These are phyloP conservation scores for Metalampra italica DNA, from an alignment of 2,888 invertebrate genomes.

Conservation along the genomic window DNA sequence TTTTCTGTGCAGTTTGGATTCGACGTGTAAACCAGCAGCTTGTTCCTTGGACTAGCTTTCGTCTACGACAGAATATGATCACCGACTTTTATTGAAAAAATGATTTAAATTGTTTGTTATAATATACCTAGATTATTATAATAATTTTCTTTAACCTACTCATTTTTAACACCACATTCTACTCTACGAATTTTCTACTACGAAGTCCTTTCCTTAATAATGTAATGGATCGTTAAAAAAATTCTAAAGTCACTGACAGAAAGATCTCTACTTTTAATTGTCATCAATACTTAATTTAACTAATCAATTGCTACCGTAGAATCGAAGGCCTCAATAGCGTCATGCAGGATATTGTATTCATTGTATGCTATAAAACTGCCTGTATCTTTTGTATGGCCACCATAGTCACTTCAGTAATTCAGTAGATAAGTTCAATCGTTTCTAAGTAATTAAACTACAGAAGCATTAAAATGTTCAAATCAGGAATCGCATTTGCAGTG, in stretches of 20 bases:
- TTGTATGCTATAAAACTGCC: conserved; percentile 16
- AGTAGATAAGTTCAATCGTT: neutral
- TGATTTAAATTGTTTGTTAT: no score
- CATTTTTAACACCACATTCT: no score
- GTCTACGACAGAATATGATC: neutral
- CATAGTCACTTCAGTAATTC: neutral
- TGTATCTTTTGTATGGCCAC: neutral
- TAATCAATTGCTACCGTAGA: conserved; percentile 18
- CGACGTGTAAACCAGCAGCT: conserved; percentile 31
- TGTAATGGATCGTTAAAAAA: no score
- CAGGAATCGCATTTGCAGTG: neutral
- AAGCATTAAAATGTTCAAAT: conserved; percentile 1
- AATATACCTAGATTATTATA: no score
- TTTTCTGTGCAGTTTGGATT: conserved; percentile 49
- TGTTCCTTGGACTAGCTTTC: neutral
- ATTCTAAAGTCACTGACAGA: no score
- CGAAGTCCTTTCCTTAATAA: no score
- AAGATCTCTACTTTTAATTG: neutral
- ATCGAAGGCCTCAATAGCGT: conserved; percentile 13
- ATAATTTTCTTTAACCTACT: no score
- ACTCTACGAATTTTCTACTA: no score
- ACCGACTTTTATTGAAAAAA: no score
- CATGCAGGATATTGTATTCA: conserved; percentile 23
- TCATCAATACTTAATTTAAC: neutral
- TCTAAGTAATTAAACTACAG: neutral